phyloP scores from a whole-genome alignment of 2,797 vertebrate species.

The Anomalospiza imberbis region DNA sequence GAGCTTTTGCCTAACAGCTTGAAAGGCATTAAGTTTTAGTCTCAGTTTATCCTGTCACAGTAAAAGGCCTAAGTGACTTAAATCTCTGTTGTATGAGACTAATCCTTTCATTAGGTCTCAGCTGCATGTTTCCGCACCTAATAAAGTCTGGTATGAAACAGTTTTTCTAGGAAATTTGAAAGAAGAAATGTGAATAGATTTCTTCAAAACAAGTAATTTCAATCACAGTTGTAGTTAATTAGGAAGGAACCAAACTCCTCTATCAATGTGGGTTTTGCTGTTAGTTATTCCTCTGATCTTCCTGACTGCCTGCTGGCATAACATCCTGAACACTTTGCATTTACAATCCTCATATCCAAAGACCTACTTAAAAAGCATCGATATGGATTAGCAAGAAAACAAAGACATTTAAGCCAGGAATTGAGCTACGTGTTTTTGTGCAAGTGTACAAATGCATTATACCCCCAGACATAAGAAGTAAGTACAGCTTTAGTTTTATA shows the following conservation, averaged over 20 bases:
- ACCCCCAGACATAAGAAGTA: not conserved
- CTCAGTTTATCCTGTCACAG: not conserved
- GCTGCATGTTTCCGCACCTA: not conserved
- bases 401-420: not conserved
- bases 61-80: not conserved
- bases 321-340: not conserved
- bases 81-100: not conserved
- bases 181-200: not conserved
- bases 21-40: not conserved
- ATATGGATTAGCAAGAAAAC: constrained; percentile 18
- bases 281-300: constrained; percentile 19
- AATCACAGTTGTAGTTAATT: not conserved
- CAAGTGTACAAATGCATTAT: not conserved
- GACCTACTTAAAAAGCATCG: not conserved
- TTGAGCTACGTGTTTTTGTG: not conserved
- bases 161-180: not conserved
- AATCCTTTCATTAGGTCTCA: not conserved
- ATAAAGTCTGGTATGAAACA: not conserved
- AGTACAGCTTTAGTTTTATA: not conserved
- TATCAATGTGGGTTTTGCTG: not conserved
- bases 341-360: not conserved
- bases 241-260: not conserved
- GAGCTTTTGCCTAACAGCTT: not conserved
- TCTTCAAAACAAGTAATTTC: constrained; percentile 22
- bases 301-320: not conserved